These are phyloP conservation scores for Heliconius hortense DNA, from an alignment of 2,888 invertebrate species.

Conservation along the genomic window DNA sequence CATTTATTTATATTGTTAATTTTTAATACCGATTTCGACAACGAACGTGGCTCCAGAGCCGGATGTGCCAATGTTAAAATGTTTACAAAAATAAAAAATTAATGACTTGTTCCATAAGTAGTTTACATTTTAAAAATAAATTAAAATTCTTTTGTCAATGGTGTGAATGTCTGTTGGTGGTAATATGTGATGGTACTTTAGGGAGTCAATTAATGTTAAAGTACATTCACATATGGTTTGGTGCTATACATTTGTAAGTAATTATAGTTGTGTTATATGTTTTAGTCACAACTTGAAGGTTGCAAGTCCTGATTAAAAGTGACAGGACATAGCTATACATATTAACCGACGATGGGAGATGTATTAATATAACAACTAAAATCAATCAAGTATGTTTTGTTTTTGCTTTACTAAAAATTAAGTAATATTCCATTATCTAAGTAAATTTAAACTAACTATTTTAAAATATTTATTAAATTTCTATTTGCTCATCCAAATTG, in stretches of 20 bases:
- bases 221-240: slow-evolving; percentile 68
- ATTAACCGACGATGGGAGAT: slow-evolving; percentile 5
- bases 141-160: slow-evolving; percentile 43
- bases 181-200: slow-evolving; percentile 64
- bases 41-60: slow-evolving; percentile 60
- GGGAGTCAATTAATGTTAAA: slow-evolving; percentile 49
- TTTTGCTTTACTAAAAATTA: slow-evolving; percentile 68
- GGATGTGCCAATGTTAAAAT: slow-evolving; percentile 62
- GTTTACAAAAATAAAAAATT: slow-evolving; percentile 41
- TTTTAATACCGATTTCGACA: slow-evolving; percentile 58
- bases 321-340: slow-evolving; percentile 7
- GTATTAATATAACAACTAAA: slow-evolving; percentile 34
- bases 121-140: slow-evolving; percentile 37
- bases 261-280: slow-evolving; percentile 31
- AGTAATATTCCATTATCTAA: slow-evolving; percentile 80
- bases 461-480: slow-evolving; percentile 68
- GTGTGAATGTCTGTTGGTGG: slow-evolving; percentile 52
- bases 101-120: slow-evolving; percentile 44
- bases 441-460: slow-evolving; percentile 72
- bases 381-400: slow-evolving; percentile 48
- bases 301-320: not conserved
- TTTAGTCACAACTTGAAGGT: slow-evolving; percentile 24
- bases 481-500: slow-evolving; percentile 80
- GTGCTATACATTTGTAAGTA: slow-evolving; percentile 63
- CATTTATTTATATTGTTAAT: slow-evolving; percentile 78